Base-by-base conservation (phyloP, 1,140 invertebrate species). In the Drosophila sproati region DNA sequence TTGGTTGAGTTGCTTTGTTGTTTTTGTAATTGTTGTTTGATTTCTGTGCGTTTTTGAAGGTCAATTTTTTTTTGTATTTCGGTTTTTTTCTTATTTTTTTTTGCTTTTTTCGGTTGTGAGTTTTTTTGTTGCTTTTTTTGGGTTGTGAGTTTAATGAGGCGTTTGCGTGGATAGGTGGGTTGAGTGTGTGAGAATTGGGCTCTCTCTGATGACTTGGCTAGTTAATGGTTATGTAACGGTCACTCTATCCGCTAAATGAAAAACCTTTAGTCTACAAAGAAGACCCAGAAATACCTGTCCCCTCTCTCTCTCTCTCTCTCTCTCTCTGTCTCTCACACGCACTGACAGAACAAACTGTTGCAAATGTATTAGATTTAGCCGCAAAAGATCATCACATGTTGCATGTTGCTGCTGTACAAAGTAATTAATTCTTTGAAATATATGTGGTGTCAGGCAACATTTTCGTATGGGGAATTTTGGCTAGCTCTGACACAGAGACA, bases 31-130 rank as follows among this genome's bases (percentile, higher is more conserved):
- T 88, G 75, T 59, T 77, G 69, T 83, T 83, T 80, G 78, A 80
- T 78, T 80, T 83, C 80, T 78, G 80, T 83, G 83, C 82, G 83
- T 86, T 86, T 78, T 77, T 86, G 82, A 86, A 86, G 82, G 82
- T 86, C 82, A 86, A 88, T 80, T 73, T 88, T 86, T 82, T 73
- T 81, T 78, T 70, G 50, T 73, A 35, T 73, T 61, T 61, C 37
- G 51, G 4, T 56, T 32, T 68, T 7, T 39, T 28, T 41, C 12
- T 31, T 4, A 8, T 57, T 50, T 77, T 66, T 64, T 56, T 63
- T 62, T 61, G 37, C 20, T 20, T 20, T 20, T 20, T 20, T 20
- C 20, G 20, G 20, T 20, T 20, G 66, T 68, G 52, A 35, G 72
- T 88, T 7, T 78, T 73, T 72, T 12, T 12, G 12, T 12, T 12